phyloP scores from a whole-genome alignment of 2,113 vertebrate species.

The Thunnus thynnus region DNA sequence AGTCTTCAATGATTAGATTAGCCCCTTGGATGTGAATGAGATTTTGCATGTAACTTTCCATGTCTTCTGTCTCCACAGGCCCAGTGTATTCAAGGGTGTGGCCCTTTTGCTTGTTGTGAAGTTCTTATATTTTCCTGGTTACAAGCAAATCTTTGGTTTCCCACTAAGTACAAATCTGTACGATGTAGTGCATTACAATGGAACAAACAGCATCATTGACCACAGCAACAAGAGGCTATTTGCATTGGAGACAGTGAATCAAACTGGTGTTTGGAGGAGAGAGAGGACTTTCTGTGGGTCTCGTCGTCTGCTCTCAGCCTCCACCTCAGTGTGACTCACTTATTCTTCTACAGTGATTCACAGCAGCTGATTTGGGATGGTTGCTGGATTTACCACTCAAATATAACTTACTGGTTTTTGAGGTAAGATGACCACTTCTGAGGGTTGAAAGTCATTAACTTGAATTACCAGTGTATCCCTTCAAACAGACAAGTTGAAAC shows the following conservation, averaged over 20 bases:
- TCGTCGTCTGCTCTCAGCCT: conserved; percentile 1
- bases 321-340: conserved; percentile 33
- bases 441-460: background rate
- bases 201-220: conserved; percentile 5
- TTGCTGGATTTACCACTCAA: background rate
- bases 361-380: background rate
- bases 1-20: background rate
- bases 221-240: background rate
- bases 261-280: background rate
- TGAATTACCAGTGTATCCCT: background rate
- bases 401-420: background rate
- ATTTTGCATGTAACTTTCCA: background rate
- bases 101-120: background rate
- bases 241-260: conserved; percentile 11
- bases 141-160: background rate
- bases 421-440: background rate
- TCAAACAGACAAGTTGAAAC: conserved; percentile 20
- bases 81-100: background rate
- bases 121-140: background rate
- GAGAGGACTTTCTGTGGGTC: background rate
- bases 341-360: conserved; percentile 15
- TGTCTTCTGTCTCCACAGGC: background rate
- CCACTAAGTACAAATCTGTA: background rate
- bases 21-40: background rate
- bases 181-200: background rate